A percentile compares a stretch with the other conserved stretches of the same genome.
These are phyloP conservation scores for Limonius californicus DNA, from an alignment of 1,140 invertebrate species.

Conservation along the genomic window DNA sequence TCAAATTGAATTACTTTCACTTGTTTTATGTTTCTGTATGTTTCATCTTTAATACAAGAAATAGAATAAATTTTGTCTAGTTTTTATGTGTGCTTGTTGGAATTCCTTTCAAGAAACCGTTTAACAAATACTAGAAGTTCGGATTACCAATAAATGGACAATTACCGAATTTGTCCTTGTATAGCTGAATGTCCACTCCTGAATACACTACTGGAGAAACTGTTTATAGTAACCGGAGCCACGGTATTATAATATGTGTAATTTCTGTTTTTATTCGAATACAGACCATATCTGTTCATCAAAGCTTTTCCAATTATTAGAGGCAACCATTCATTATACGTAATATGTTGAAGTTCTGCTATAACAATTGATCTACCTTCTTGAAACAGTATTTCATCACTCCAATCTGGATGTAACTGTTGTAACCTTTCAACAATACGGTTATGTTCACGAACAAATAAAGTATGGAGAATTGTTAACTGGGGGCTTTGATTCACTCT, in stretches of 20 bases:
- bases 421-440: slow-evolving; percentile 64
- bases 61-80: no score
- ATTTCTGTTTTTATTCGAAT: no score
- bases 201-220: slow-evolving; percentile 54
- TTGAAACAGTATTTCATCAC: slow-evolving; percentile 74
- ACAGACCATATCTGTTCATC: no score
- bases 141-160: no score
- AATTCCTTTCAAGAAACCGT: no score
- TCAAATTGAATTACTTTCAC: no score
- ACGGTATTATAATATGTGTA: slow-evolving; percentile 36
- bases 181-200: no score
- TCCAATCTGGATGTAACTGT: slow-evolving; percentile 64
- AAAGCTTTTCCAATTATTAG: slow-evolving; percentile 61
- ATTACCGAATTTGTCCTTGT: no score
- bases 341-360: slow-evolving; percentile 85
- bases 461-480: slow-evolving; percentile 72
- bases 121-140: no score
- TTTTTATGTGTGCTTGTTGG: no score
- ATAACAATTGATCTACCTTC: slow-evolving; percentile 79
- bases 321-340: slow-evolving; percentile 84
- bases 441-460: slow-evolving; percentile 89
- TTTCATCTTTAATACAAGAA: no score
- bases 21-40: no score
- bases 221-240: slow-evolving; percentile 65
- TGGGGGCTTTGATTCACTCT: slow-evolving; percentile 77